These are phyloP conservation scores for Salarias fasciatus DNA, from an alignment of 2,797 vertebrate species.

Conservation along the genomic window DNA sequence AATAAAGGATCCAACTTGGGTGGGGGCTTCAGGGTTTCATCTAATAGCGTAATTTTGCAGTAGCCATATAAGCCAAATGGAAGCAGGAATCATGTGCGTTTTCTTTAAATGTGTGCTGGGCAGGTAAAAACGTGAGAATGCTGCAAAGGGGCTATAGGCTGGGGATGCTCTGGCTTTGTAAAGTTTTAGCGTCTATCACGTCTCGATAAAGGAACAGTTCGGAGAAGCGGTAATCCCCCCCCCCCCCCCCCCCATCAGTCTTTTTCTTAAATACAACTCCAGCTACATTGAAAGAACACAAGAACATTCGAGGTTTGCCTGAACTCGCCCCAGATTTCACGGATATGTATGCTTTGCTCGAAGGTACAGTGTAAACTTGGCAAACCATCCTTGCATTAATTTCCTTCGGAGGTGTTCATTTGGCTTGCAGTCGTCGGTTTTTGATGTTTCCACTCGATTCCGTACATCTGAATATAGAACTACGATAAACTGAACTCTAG, in stretches of 20 bases:
- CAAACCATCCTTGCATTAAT: slow-evolving; percentile 76
- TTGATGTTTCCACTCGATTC: slow-evolving; percentile 70
- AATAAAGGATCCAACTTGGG: slow-evolving; percentile 70
- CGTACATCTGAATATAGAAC: slow-evolving; percentile 76
- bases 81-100: slow-evolving; percentile 70
- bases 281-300: slow-evolving; percentile 75
- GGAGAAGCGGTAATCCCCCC: slow-evolving; percentile 68
- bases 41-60: slow-evolving; percentile 72
- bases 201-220: slow-evolving; percentile 65
- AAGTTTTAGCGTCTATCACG: slow-evolving; percentile 69
- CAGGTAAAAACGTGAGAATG: slow-evolving; percentile 62
- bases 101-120: slow-evolving; percentile 65
- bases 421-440: slow-evolving; percentile 77
- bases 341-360: slow-evolving; percentile 78
- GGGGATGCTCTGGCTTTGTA: slow-evolving; percentile 66
- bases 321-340: slow-evolving; percentile 67
- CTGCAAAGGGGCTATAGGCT: slow-evolving; percentile 51
- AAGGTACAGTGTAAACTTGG: slow-evolving; percentile 80
- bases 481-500: slow-evolving; percentile 81
- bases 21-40: slow-evolving; percentile 58
- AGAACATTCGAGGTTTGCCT: slow-evolving; percentile 75
- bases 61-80: slow-evolving; percentile 75
- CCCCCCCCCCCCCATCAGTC: slow-evolving; percentile 59
- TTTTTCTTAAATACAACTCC: slow-evolving; percentile 74
- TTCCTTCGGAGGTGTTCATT: slow-evolving; percentile 76